Base-by-base conservation (phyloP, 2,888 invertebrate species). In the Lepidonotus clava region DNA sequence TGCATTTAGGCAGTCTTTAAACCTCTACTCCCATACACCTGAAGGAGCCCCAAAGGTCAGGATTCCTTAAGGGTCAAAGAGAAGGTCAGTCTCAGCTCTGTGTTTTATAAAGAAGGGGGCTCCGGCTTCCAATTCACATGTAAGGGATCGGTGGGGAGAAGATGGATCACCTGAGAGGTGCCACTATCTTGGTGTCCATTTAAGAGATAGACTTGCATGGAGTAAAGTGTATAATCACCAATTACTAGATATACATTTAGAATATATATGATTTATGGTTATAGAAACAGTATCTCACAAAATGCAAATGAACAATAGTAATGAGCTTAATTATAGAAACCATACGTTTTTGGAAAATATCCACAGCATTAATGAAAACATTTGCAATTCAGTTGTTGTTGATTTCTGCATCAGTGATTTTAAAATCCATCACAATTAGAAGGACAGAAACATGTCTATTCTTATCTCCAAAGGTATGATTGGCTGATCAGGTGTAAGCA, bases 401-500 rank as follows among this genome's bases (percentile, higher is more conserved):
- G n/a, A n/a, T n/a, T n/a, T n/a, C n/a, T n/a, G n/a, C n/a, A n/a
- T n/a, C n/a, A n/a, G n/a, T n/a, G n/a, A n/a, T n/a, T n/a, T n/a
- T n/a, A n/a, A n/a, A n/a, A n/a, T n/a, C n/a, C n/a, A 61, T 5
- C 11, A 32, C 24, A 61, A 61, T 61, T 61, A 61, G 61, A 61
- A 32, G 61, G 61, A 28, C n/a, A 28, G 28, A 11, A 24, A 24
- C 61, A 61, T 61, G 61, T 28, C 61, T 61, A n/a, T 24, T 32
- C 28, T n/a, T 61, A 28, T 11, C 11, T 28, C 28, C 28, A 28
- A 24, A 61, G 61, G 61, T 28, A 32, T 61, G 61, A 61, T 61
- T 61, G 28, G 61, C 28, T 61, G 61, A 61, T 61, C 61, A 61
- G 61, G 61, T 61, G 61, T 61, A 61, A 61, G 61, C 24, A 61